Conservation (phyloP, 2,113 vertebrate species). For the Lanius ludovicianus region DNA sequence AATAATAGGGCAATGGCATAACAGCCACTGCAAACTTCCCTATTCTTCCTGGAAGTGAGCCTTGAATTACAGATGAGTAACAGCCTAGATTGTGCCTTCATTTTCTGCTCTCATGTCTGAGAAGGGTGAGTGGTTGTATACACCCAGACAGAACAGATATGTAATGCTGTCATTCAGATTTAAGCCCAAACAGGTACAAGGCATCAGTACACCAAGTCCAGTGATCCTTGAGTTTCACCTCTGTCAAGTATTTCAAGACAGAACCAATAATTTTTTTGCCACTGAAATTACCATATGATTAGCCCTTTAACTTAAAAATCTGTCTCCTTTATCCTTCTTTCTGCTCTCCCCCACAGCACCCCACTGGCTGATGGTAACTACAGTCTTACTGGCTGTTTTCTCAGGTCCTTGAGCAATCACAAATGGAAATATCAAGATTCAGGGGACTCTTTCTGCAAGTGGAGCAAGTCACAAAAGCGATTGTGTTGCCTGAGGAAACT, state of each 20-base stretch:
- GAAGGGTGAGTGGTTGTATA: background rate
- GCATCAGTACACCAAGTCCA: background rate
- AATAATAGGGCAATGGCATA: background rate
- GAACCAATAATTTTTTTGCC: background rate
- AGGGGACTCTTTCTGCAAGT: background rate
- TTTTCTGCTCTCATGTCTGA: background rate
- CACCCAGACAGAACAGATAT: background rate
- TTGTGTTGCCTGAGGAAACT: background rate
- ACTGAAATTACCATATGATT: background rate
- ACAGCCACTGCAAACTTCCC: background rate
- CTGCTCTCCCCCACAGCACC: background rate
- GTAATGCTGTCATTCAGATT: background rate
- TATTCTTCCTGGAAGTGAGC: background rate
- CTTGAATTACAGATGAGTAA: background rate
- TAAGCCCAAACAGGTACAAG: background rate
- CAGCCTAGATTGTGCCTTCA: background rate
- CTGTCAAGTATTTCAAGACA: background rate
- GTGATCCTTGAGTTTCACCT: background rate
- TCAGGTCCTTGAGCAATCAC: background rate
- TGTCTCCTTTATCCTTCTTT: background rate
- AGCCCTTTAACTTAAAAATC: background rate
- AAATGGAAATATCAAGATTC: background rate
- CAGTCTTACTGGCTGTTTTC: background rate
- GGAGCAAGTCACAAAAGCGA: background rate
- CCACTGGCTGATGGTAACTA: background rate